phyloP scores from a whole-genome alignment of 2,888 invertebrate species.

The Drosophila trichaetosa region DNA sequence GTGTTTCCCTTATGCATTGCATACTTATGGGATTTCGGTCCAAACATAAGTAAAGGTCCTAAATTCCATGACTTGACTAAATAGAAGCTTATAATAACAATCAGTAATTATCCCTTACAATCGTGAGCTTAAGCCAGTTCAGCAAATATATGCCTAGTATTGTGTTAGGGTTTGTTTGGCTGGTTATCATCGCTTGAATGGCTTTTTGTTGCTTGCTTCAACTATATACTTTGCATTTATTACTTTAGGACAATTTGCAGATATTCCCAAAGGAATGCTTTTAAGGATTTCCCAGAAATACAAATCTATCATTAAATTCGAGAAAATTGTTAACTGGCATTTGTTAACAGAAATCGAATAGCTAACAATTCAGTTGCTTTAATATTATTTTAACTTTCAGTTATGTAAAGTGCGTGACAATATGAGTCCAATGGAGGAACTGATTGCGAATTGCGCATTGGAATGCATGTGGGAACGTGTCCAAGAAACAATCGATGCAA shows the following conservation, averaged over 20 bases:
- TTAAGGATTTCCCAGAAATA: background rate
- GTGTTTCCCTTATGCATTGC: background rate
- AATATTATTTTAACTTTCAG: background rate
- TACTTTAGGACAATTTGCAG: background rate
- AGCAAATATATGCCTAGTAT: background rate
- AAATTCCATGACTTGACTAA: background rate
- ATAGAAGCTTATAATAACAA: background rate
- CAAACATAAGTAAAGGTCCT: background rate
- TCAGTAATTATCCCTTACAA: background rate
- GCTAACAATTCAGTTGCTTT: background rate
- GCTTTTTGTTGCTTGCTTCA: background rate
- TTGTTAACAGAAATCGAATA: background rate
- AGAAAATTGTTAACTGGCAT: background rate
- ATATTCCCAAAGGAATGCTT: background rate
- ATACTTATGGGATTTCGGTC: background rate
- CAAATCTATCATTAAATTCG: background rate
- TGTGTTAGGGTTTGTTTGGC: background rate
- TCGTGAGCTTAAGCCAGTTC: background rate
- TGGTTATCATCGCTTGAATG: background rate
- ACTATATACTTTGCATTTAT: background rate
- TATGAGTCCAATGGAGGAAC: background rate
- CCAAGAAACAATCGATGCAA: slow-evolving; percentile 24
- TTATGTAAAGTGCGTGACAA: background rate
- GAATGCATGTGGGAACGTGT: slow-evolving; percentile 12
- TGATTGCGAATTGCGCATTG: slow-evolving; percentile 5